phyloP scores from a whole-genome alignment of 92 coral and sea anemone genomes.

The Epizoanthus rinbou region DNA sequence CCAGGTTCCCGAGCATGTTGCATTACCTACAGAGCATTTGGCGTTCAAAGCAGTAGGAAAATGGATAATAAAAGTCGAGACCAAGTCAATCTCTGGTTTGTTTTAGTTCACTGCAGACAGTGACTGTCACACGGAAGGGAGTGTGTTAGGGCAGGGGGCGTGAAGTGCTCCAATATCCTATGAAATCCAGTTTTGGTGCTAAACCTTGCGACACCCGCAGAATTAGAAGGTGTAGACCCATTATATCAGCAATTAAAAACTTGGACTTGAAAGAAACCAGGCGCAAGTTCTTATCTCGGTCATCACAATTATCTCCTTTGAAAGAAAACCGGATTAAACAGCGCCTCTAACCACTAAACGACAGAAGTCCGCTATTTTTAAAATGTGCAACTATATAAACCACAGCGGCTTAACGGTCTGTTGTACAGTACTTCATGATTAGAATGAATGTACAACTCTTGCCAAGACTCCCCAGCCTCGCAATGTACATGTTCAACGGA shows the following conservation, averaged over 20 bases:
- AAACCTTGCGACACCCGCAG: neutral
- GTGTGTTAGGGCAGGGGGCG: neutral
- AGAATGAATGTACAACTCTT: neutral
- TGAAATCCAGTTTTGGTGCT: constrained; percentile 11
- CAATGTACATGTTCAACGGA: neutral
- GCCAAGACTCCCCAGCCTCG: neutral
- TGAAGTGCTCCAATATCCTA: neutral
- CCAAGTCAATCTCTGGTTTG: too few relatives aligned
- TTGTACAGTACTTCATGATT: neutral
- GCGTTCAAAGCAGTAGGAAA: neutral
- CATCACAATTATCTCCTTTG: constrained; percentile 36
- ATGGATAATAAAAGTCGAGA: neutral
- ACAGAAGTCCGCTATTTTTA: neutral
- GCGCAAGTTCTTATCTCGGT: constrained; percentile 26
- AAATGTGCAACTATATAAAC: neutral
- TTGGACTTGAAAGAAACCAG: constrained; percentile 37
- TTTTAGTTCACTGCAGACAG: too few relatives aligned
- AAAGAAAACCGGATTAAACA: constrained; percentile 44
- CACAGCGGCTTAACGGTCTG: neutral
- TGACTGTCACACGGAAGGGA: neutral
- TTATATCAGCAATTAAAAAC: constrained; percentile 33
- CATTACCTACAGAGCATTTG: neutral
- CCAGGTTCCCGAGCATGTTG: too few relatives aligned
- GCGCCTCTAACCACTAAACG: neutral
- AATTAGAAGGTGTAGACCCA: neutral